Evolutionary conservation across 2,888 invertebrate genomes (phyloP), one percentile per base, ranked within the genome.

Genomic region (Drosophila anomalipes): DNA sequence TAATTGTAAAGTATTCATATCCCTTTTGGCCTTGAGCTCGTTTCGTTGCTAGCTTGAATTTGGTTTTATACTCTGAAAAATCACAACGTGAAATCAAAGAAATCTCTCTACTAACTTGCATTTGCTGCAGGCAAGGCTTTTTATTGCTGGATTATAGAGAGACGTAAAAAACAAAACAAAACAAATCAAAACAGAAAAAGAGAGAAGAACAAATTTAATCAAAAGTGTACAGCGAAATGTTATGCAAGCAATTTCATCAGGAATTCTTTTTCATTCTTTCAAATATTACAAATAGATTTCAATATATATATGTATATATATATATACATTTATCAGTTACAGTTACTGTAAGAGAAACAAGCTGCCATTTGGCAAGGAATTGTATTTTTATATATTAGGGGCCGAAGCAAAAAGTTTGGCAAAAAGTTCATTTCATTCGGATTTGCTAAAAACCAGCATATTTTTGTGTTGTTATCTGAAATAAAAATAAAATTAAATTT

Each of bases 271-370:
- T 61, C 30, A 22, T 41, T 35, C 28, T 47, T 16, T 49, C 70
- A 80, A 81, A 79, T 74, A 82, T 72, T 75, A 79, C 89, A 82
- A 86, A 89, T 85, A 81, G 79, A 85, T 81, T 87, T 82, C 87
- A 82, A 89, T 86, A 84, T 86, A 87, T 71, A 68, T 72, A 74
- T 73, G 68, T 74, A 74, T n/a, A 83, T 86, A 84, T 89, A 82
- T 73, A 68, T 71, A 82, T 73, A 74, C 77, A 73, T 89, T 71
- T 74, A 81, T 89, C 80, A 84, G 72, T 52, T 47, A 41, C 73
- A 44, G 62, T 49, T 39, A 37, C 73, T 44, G 62, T 10, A 64
- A 61, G 44, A 19, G 57, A 70, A 61, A 49, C 62, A 74, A 86
- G 77, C 68, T 83, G 68, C 41, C 61, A 52, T 65, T 71, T 59